Conservation (phyloP, 2,113 vertebrate species). For the Patagioenas fasciata region DNA sequence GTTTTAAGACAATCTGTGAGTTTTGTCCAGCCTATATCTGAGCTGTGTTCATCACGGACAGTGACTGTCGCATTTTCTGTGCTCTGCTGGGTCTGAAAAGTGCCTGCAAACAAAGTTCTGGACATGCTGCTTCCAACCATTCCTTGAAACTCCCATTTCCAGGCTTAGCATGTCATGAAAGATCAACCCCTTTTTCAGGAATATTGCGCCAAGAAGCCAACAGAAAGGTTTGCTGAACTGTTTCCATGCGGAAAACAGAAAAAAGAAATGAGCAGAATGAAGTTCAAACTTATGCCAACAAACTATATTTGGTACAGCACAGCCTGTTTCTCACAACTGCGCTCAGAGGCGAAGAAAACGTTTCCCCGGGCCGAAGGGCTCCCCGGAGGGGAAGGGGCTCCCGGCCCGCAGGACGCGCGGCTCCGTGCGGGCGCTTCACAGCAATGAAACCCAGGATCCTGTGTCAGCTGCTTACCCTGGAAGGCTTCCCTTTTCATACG, state of each 20-base stretch:
- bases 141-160: not conserved
- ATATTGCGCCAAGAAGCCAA: not conserved
- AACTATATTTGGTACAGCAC: not conserved
- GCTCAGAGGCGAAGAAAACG: not conserved
- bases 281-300: accelerated
- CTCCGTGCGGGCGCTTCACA: accelerated
- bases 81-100: not conserved
- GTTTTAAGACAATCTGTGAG: not conserved
- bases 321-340: not conserved
- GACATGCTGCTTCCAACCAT: accelerated
- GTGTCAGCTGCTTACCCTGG: not conserved
- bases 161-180: not conserved
- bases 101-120: not conserved
- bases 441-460: accelerated
- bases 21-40: not conserved
- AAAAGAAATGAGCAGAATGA: not conserved
- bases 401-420: not conserved
- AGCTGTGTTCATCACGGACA: not conserved
- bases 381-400: not conserved
- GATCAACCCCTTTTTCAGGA: not conserved
- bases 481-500: not conserved
- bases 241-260: not conserved
- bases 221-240: not conserved
- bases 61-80: not conserved
- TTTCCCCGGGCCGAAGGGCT: not conserved